Conservation (phyloP, 2,113 vertebrate genomes). For the Platysternon megacephalum region DNA sequence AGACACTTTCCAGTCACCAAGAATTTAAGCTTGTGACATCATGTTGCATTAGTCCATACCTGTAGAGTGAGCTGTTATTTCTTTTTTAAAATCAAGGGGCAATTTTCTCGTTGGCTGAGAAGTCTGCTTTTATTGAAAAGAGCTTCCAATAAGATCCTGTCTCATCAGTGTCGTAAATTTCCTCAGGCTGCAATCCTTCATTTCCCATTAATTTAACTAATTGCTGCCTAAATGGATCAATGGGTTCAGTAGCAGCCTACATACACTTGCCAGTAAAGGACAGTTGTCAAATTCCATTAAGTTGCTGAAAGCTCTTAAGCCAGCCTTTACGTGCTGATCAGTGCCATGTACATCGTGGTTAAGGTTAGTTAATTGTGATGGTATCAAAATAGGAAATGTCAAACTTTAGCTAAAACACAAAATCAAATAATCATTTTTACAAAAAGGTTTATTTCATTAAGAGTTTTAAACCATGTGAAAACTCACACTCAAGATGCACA, state of each 20-base stretch:
- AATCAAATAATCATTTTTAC: background rate
- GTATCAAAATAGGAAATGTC: background rate
- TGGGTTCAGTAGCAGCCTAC: constrained; percentile 38
- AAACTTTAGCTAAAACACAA: background rate
- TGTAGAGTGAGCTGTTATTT: rapidly evolving
- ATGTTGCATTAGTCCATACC: background rate
- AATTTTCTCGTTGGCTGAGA: background rate
- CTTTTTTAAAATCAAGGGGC: background rate
- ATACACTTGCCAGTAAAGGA: constrained; percentile 15
- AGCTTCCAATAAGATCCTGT: constrained; percentile 36
- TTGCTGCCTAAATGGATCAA: constrained; percentile 37
- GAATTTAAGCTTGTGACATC: background rate
- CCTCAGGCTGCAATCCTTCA: constrained; percentile 40
- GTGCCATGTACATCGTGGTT: constrained; percentile 30
- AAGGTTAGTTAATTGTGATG: background rate
- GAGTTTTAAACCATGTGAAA: background rate
- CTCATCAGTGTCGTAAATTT: constrained; percentile 49
- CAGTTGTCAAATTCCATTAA: constrained; percentile 40
- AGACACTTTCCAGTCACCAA: background rate
- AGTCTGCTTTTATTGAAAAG: constrained; percentile 55
- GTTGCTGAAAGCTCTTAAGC: constrained; percentile 25
- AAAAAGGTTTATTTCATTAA: background rate
- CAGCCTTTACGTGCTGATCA: background rate
- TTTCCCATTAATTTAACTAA: constrained; percentile 69
- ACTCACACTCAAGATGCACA: background rate